Evolutionary conservation across 92 coral and sea anemone genomes (phyloP).

Genomic region (Desmophyllum pertusum): DNA sequence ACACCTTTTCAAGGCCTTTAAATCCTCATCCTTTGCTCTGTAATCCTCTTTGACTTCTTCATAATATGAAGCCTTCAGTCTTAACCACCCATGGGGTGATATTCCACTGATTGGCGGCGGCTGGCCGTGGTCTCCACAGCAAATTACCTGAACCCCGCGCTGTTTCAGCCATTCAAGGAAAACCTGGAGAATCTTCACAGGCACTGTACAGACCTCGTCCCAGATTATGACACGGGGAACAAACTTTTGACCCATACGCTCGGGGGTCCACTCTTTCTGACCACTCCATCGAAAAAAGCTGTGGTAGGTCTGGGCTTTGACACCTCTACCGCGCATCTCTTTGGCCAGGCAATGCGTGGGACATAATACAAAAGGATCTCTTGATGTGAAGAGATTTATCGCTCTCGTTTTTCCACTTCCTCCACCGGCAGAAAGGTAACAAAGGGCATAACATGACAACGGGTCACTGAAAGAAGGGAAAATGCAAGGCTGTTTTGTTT

Average conservation of each 20-base stretch:
- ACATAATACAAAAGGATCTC: background rate
- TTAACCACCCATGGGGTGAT: no score
- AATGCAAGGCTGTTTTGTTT: no score
- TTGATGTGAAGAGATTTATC: background rate
- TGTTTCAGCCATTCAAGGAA: constrained; percentile 9
- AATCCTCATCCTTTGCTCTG: constrained; percentile 1
- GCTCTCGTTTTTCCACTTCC: constrained; percentile 17
- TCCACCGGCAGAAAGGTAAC: no score
- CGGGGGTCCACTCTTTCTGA: constrained; percentile 6
- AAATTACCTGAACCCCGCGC: constrained; percentile 13
- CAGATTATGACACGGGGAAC: constrained; percentile 31
- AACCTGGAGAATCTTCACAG: background rate
- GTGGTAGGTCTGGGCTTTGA: background rate
- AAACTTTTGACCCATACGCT: constrained; percentile 26
- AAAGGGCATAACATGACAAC: no score
- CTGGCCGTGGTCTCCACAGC: no score
- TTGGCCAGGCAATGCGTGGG: constrained; percentile 27
- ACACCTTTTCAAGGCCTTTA: background rate
- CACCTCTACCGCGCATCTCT: constrained; percentile 10
- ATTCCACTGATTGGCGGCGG: constrained; percentile 11
- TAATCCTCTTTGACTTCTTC: background rate
- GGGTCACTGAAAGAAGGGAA: no score
- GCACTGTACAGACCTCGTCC: constrained; percentile 44
- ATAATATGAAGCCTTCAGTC: constrained; percentile 6
- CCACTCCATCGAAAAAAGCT: constrained; percentile 23